These are phyloP conservation scores for Dromius quadrimaculatus DNA, from an alignment of 2,888 invertebrate genomes.

Conservation along the genomic window DNA sequence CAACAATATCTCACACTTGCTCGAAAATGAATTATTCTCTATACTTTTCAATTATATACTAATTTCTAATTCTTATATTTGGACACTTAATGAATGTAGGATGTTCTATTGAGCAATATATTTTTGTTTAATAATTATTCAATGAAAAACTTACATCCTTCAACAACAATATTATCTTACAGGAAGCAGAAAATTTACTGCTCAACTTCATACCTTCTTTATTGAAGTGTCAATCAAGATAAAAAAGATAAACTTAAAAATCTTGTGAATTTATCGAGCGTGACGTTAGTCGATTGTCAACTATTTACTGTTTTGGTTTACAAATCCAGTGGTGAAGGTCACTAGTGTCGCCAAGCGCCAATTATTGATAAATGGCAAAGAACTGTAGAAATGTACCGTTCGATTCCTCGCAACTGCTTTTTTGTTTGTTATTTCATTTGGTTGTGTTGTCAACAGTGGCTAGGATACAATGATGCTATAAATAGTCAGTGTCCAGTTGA, in stretches of 20 bases:
- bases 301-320: constrained; percentile 41
- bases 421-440: constrained; percentile 2
- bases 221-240: not conserved
- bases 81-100: too few relatives aligned
- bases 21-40: too few relatives aligned
- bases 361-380: constrained; percentile 39
- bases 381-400: constrained; percentile 38
- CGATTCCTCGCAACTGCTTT: constrained; percentile 21
- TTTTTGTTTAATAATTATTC: too few relatives aligned
- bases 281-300: constrained; percentile 1
- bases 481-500: constrained; percentile 29
- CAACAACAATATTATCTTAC: constrained; percentile 24
- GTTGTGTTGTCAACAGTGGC: constrained; percentile 9
- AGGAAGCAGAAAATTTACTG: constrained; percentile 36
- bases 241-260: constrained; percentile 14
- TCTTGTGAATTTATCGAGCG: constrained; percentile 6
- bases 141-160: not conserved
- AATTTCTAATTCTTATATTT: too few relatives aligned
- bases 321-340: constrained; percentile 23
- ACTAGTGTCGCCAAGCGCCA: constrained; percentile 20
- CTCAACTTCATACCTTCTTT: constrained; percentile 29
- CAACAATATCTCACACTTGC: too few relatives aligned
- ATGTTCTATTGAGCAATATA: too few relatives aligned
- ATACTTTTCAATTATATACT: too few relatives aligned
- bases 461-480: constrained; percentile 42